phyloP scores from a whole-genome alignment of 2,888 invertebrate genomes.

The Peribatodes rhomboidaria region DNA sequence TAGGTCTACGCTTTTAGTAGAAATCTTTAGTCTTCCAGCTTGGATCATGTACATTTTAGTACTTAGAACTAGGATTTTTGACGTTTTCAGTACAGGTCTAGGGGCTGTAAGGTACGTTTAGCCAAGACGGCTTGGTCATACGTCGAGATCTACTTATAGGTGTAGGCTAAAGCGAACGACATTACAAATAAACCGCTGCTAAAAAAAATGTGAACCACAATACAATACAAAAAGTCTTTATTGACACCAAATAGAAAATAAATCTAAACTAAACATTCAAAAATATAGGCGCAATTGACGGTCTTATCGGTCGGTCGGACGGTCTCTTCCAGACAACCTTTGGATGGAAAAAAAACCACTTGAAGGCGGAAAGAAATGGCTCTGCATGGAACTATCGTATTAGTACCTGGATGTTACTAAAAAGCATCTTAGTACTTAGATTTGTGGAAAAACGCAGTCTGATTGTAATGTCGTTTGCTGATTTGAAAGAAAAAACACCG shows the following conservation, averaged over 20 bases:
- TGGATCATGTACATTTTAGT: conserved; percentile 10
- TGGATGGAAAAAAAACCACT: too few relatives aligned
- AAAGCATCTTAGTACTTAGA: neutral
- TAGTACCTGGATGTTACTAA: neutral
- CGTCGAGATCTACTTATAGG: conserved; percentile 58
- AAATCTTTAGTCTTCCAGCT: neutral
- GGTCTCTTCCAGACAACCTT: too few relatives aligned
- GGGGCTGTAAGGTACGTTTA: conserved; percentile 70
- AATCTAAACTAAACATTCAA: too few relatives aligned
- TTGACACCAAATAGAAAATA: too few relatives aligned
- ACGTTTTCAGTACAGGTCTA: conserved; percentile 50
- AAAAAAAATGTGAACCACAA: too few relatives aligned
- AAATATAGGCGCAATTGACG: too few relatives aligned
- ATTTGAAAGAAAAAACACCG: neutral
- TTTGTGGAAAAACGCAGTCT: neutral
- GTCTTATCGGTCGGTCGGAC: too few relatives aligned
- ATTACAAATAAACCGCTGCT: conserved; percentile 10
- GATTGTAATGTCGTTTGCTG: neutral
- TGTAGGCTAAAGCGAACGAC: conserved; percentile 25
- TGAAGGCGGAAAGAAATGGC: neutral
- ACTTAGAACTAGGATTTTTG: neutral
- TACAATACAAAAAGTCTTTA: too few relatives aligned
- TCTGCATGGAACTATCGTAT: too few relatives aligned
- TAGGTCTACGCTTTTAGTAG: neutral
- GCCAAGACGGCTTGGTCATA: conserved; percentile 75